Evolutionary conservation across 2,888 invertebrate genomes (phyloP), one percentile per base, ranked within the genome.

Genomic region (Thymelicus lineola): DNA sequence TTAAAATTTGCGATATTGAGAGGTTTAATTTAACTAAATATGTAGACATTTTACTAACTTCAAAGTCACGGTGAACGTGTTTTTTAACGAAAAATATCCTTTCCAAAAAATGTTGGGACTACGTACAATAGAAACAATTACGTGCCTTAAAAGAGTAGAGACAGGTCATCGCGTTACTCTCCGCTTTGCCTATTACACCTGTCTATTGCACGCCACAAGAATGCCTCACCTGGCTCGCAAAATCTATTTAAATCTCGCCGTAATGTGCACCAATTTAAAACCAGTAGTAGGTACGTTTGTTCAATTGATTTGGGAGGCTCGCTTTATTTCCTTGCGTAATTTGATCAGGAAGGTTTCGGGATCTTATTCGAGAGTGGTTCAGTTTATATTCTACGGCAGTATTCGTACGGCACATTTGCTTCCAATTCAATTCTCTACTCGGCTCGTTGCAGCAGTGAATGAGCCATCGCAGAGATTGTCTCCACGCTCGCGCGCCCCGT

Each of bases 381-480:
- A 83, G 87, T 89, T 89, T 90, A 90, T 88, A 88, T 89, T 87
- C 88, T 87, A 82, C 82, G 88, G 83, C 83, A 84, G 85, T 86
- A 82, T 87, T 82, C 83, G 85, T 84, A 88, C 87, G 91, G 89
- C 84, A 90, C 89, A 90, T 91, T 92, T 92, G 86, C 87, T 90
- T 89, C 86, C 90, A 91, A 92, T 91, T 91, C 89, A 90, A 91
- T 91, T 89, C 89, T 88, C 82, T 85, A 79, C 86, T 86, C 88
- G 89, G 86, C 86, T 91, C 90, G 88, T 88, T 88, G 89, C 89
- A 89, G 86, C 86, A 83, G 80, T 85, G 91, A 91, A 90, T 89
- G 88, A 91, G 89, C 90, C 90, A 90, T 91, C 85, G 85, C 79
- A 77, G 86, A 86, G 88, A 91, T 91, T 90, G 90, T 89, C 81